Percentiles rank a stretch among this genome's conserved stretches.
phyloP scores from a whole-genome alignment of 2,888 invertebrate species.

The Eupeodes luniger region DNA sequence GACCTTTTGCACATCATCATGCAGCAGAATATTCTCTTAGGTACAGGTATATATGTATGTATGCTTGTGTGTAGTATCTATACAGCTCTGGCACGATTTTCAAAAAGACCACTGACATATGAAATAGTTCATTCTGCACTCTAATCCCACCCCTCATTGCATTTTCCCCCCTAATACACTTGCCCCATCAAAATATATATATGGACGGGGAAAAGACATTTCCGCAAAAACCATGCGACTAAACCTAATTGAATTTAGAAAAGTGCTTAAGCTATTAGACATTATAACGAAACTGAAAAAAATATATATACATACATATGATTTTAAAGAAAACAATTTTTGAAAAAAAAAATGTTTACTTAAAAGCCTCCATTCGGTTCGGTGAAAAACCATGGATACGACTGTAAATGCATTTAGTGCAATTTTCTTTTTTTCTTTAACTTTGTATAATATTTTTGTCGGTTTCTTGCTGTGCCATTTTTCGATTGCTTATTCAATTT shows the following conservation, averaged over 20 bases:
- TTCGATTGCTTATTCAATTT: conserved; percentile 31
- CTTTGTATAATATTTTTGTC: conserved; percentile 12
- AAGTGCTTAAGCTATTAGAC: conserved; percentile 71
- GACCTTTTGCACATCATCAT: conserved; percentile 55
- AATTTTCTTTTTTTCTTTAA: conserved; percentile 23
- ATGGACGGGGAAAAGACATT: conserved; percentile 43
- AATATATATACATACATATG: background rate
- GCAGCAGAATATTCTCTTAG: background rate
- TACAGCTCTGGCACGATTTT: conserved; percentile 58
- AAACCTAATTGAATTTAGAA: conserved; percentile 76
- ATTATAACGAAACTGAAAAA: conserved; percentile 38
- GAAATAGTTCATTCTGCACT: conserved; percentile 54
- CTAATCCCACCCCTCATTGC: background rate
- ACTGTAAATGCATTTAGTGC: conserved; percentile 61
- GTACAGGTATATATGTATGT: no score
- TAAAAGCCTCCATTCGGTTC: conserved; percentile 22
- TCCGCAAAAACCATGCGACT: conserved; percentile 62
- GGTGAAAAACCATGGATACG: conserved; percentile 45
- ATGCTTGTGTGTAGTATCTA: background rate
- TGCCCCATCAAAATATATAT: background rate
- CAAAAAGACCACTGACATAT: conserved; percentile 71
- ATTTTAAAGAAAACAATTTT: conserved; percentile 12
- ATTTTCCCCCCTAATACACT: no score
- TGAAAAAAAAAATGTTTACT: conserved; percentile 27
- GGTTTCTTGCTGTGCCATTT: conserved; percentile 30